These are phyloP conservation scores for Tinea trinotella DNA, from an alignment of 2,888 invertebrate species.

Conservation along the genomic window DNA sequence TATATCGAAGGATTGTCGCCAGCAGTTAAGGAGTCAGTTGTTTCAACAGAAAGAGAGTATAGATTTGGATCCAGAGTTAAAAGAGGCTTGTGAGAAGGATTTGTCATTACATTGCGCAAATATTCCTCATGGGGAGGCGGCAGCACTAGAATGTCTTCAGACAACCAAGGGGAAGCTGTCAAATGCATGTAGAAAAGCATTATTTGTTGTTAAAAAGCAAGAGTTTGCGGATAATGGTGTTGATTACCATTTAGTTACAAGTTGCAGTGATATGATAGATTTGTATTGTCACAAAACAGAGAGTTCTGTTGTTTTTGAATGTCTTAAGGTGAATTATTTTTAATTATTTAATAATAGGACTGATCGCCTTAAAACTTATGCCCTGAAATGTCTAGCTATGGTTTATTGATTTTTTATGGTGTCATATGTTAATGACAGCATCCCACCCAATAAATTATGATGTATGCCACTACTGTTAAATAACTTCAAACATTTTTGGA, in stretches of 20 bases:
- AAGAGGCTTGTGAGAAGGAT: conserved; percentile 85
- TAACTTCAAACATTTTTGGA: too few relatives aligned
- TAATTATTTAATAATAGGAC: too few relatives aligned
- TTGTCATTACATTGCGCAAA: conserved; percentile 80
- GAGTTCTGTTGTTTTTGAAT: conserved; percentile 78
- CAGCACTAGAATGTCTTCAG: conserved; percentile 87
- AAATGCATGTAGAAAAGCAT: conserved; percentile 80
- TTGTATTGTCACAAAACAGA: conserved; percentile 85
- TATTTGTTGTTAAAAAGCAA: conserved; percentile 89
- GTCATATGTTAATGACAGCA: too few relatives aligned
- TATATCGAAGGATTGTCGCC: conserved; percentile 90
- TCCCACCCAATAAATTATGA: too few relatives aligned
- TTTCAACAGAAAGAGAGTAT: conserved; percentile 94
- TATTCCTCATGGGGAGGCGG: conserved; percentile 76
- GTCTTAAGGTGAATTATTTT: conserved; percentile 75
- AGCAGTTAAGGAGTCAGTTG: conserved; percentile 91
- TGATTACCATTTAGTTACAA: conserved; percentile 87
- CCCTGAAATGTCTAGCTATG: too few relatives aligned
- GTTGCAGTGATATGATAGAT: conserved; percentile 89
- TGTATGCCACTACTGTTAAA: too few relatives aligned
- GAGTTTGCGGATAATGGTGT: conserved; percentile 89
- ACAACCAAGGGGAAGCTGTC: conserved; percentile 75
- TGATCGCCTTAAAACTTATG: too few relatives aligned
- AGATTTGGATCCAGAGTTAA: conserved; percentile 87
- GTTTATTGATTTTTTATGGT: too few relatives aligned